Percentiles rank a stretch among this genome's conserved stretches.
Conservation (phyloP, 2,797 vertebrate genomes). For the Threskiornis aethiopicus region DNA sequence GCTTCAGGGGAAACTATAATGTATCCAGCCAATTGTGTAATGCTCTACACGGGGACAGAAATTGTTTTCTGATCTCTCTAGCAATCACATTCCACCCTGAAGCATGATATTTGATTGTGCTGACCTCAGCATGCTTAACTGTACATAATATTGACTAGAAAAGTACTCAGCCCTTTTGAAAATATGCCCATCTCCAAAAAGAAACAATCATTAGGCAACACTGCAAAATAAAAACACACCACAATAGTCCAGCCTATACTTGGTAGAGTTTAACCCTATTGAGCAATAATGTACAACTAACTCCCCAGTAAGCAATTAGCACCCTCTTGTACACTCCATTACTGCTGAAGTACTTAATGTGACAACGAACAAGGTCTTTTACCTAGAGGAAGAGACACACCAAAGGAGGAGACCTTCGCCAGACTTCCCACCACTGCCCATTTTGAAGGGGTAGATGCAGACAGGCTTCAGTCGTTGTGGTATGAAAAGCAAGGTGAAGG, state of each 20-base stretch:
- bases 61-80: not conserved
- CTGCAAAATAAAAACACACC: not conserved
- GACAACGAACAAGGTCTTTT: not conserved
- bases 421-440: not conserved
- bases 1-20: not conserved
- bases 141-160: not conserved
- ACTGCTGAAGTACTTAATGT: fast-evolving
- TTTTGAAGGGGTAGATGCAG: not conserved
- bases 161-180: not conserved
- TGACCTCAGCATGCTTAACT: constrained; percentile 19
- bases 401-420: not conserved
- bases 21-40: not conserved
- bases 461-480: not conserved
- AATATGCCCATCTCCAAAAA: not conserved
- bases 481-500: not conserved
- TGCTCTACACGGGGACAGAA: not conserved
- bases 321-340: not conserved
- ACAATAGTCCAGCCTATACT: fast-evolving
- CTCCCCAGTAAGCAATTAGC: not conserved
- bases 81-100: not conserved
- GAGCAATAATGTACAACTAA: fast-evolving
- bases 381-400: not conserved
- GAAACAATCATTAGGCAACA: not conserved
- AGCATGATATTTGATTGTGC: not conserved
- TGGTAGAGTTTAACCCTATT: not conserved